phyloP scores from a whole-genome alignment of 1,140 invertebrate species.

The Wasmannia auropunctata region DNA sequence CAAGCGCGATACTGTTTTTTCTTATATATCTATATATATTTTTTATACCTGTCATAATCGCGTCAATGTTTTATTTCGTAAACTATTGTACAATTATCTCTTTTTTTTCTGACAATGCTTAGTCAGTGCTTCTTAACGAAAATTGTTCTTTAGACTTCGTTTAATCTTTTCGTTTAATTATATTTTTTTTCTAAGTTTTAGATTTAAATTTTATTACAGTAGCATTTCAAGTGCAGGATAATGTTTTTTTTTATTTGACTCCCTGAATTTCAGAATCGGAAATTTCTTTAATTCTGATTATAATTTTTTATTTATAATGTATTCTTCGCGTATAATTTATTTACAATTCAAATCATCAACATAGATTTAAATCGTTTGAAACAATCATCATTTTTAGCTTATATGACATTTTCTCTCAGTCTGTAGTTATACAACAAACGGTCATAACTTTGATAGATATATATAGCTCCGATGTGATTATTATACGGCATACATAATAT shows the following conservation, averaged over 20 bases:
- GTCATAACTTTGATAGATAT: neutral
- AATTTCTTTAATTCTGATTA: neutral
- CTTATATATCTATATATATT: neutral
- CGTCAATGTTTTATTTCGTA: neutral
- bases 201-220: neutral
- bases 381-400: neutral
- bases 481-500: constrained; percentile 20
- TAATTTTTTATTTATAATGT: neutral
- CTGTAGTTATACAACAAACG: neutral
- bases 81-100: neutral
- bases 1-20: neutral
- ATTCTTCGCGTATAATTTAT: neutral
- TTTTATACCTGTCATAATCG: neutral
- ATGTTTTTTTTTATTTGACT: neutral
- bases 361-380: neutral
- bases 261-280: neutral
- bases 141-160: neutral
- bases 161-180: neutral
- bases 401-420: neutral
- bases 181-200: neutral
- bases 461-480: neutral
- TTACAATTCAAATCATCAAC: neutral
- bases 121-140: neutral
- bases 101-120: neutral
- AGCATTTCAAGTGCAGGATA: neutral